Conservation (phyloP, 2,113 vertebrate genomes). For the Corythoichthys haematopterus region DNA sequence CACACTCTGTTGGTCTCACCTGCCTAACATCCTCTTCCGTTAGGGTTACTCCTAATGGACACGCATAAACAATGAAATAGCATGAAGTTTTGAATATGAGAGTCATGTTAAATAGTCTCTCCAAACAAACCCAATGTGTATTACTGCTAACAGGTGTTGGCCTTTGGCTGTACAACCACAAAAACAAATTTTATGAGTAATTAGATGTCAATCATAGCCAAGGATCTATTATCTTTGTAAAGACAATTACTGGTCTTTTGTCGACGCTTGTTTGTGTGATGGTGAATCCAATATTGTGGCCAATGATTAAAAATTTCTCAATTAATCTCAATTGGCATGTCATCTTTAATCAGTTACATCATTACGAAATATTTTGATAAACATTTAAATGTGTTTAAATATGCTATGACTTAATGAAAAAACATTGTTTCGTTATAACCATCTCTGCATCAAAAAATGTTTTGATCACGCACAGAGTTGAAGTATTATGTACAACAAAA, state of each 20-base stretch:
- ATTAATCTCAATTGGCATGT: background rate
- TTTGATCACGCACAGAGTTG: too few species aligned
- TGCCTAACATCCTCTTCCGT: constrained; percentile 35
- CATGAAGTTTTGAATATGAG: background rate
- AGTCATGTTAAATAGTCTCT: background rate
- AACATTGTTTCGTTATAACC: too few species aligned
- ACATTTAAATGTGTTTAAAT: too few species aligned
- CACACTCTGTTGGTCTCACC: constrained; percentile 45
- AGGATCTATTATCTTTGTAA: background rate
- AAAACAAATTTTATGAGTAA: background rate
- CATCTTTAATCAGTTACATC: background rate
- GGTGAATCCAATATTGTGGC: background rate
- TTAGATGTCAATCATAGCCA: background rate
- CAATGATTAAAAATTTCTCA: background rate
- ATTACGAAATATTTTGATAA: too few species aligned
- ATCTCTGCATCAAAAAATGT: too few species aligned
- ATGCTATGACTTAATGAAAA: too few species aligned
- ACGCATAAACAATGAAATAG: background rate
- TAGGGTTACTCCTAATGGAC: constrained; percentile 36
- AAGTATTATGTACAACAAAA: too few species aligned
- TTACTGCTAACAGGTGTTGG: background rate
- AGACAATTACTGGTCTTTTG: background rate
- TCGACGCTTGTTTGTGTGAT: background rate
- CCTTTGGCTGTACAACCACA: background rate
- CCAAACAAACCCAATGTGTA: background rate